Percentiles rank a stretch among this genome's conserved stretches.
Conservation (phyloP, 2,113 vertebrate genomes). For the Pseudorectes ferrugineus region DNA sequence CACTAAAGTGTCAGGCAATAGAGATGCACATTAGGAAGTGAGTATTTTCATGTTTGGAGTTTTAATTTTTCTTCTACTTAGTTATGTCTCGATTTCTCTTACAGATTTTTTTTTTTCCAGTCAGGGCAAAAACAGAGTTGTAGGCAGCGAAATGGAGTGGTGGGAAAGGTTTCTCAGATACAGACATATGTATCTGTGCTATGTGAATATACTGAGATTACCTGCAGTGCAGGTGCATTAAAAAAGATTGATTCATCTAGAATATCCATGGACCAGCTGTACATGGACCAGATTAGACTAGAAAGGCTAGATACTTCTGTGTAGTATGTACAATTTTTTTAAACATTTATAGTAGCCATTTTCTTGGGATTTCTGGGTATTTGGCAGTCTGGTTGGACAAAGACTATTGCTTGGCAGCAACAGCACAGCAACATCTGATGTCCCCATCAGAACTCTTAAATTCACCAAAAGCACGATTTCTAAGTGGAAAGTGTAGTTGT, state of each 20-base stretch:
- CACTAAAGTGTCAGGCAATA: neutral
- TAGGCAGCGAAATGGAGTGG: neutral
- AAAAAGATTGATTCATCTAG: neutral
- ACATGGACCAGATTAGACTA: neutral
- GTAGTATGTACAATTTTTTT: neutral
- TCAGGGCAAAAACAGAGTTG: neutral
- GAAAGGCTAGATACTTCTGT: neutral
- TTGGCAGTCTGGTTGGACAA: neutral
- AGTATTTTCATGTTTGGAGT: neutral
- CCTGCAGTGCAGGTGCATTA: neutral
- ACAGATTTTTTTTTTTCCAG: neutral
- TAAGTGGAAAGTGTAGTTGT: neutral
- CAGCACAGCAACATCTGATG: neutral
- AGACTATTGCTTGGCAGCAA: neutral
- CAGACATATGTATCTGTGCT: neutral
- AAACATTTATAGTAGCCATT: neutral
- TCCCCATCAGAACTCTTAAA: neutral
- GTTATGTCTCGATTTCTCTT: neutral
- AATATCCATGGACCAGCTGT: neutral
- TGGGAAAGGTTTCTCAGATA: neutral
- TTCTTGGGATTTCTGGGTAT: neutral
- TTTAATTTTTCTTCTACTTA: neutral
- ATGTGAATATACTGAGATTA: neutral
- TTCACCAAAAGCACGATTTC: neutral
- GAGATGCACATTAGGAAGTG: neutral